phyloP scores from a whole-genome alignment of 2,113 vertebrate species.

The Rafetus swinhoei region DNA sequence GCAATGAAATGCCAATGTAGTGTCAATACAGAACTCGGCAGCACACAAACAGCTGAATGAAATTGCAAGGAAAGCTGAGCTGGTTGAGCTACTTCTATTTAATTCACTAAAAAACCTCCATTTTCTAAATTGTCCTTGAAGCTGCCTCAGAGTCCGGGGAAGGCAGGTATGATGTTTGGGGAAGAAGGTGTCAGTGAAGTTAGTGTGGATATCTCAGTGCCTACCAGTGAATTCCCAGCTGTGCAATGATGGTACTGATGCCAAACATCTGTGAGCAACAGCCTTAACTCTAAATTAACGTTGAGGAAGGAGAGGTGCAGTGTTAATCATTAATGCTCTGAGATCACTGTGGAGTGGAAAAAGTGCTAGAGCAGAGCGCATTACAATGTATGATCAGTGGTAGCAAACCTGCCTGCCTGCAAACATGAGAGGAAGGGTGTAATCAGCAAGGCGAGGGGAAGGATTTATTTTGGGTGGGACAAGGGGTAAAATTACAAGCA shows the following conservation, averaged over 20 bases:
- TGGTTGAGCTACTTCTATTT: background rate
- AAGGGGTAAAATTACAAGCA: background rate
- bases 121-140: background rate
- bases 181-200: background rate
- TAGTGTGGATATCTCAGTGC: background rate
- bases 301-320: background rate
- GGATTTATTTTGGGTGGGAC: background rate
- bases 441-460: background rate
- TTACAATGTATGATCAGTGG: background rate
- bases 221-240: conserved; percentile 46
- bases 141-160: background rate
- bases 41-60: background rate
- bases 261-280: conserved; percentile 30
- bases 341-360: background rate
- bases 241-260: conserved; percentile 36
- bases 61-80: background rate
- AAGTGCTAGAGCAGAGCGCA: background rate
- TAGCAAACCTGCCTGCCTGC: background rate
- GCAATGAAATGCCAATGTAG: background rate
- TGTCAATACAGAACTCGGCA: background rate
- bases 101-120: background rate
- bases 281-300: conserved; percentile 14
- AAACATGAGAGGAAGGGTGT: background rate
- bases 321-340: background rate
- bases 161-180: background rate